Evolutionary conservation across 2,113 vertebrate species (phyloP).

Genomic region (Scomber scombrus): DNA sequence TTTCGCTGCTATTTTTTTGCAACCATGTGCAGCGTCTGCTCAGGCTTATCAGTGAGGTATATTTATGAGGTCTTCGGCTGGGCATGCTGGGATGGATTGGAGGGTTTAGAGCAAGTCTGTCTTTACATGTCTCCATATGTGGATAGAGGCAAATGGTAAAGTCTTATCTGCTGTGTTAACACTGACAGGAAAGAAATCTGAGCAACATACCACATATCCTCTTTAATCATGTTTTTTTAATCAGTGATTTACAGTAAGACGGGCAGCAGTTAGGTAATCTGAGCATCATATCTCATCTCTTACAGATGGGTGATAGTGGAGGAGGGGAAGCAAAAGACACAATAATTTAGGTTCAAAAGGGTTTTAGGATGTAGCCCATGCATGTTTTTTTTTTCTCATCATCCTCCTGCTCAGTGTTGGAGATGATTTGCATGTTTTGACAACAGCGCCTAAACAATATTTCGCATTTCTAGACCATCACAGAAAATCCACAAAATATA

Average conservation of each 20-base stretch:
- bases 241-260: constrained; percentile 10
- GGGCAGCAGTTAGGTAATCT: constrained; percentile 11
- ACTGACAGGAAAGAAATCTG: constrained; percentile 37
- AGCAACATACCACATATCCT: constrained; percentile 18
- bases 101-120: constrained; percentile 22
- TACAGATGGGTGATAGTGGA: background rate
- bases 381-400: background rate
- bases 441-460: background rate
- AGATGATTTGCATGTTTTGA: background rate
- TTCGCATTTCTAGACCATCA: background rate
- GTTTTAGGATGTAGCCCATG: background rate
- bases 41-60: constrained; percentile 44
- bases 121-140: constrained; percentile 46
- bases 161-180: constrained; percentile 44
- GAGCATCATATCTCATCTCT: constrained; percentile 20
- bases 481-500: background rate
- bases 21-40: background rate
- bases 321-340: constrained; percentile 14
- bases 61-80: constrained; percentile 50
- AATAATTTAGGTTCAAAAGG: constrained; percentile 16
- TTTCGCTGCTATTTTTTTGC: constrained; percentile 24
- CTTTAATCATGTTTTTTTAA: constrained; percentile 12
- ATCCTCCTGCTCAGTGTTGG: background rate
- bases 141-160: constrained; percentile 27
- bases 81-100: constrained; percentile 27